These are phyloP conservation scores for Cecidostiba fungosa DNA, from an alignment of 2,888 invertebrate species.

Conservation along the genomic window DNA sequence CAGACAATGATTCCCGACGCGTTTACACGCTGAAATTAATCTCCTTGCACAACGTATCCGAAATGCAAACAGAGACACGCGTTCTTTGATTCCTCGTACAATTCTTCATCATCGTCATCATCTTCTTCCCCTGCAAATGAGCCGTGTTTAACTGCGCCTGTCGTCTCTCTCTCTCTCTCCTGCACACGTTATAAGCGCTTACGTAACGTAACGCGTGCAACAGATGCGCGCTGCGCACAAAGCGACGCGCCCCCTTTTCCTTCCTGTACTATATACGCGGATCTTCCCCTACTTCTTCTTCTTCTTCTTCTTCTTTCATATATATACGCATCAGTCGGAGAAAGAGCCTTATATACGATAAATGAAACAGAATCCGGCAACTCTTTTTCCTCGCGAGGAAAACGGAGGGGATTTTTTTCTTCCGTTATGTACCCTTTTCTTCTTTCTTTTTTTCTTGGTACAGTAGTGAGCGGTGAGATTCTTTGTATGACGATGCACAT, in stretches of 20 bases:
- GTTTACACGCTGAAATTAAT: not conserved
- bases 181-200: not conserved
- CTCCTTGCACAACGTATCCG: not conserved
- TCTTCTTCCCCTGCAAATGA: not conserved
- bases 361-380: not conserved
- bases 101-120: too few relatives aligned
- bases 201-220: conserved; percentile 10
- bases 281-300: not conserved
- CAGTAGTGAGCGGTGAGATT: not conserved
- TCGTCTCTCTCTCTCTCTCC: not conserved
- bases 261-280: not conserved
- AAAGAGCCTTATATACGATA: too few relatives aligned
- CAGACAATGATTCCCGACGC: not conserved
- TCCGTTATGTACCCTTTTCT: not conserved
- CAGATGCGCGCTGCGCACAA: conserved; percentile 8
- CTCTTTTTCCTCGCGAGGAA: conserved; percentile 3
- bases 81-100: too few relatives aligned
- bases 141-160: not conserved
- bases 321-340: not conserved
- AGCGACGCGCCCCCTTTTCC: conserved; percentile 19
- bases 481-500: not conserved
- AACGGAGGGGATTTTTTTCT: not conserved
- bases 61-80: too few relatives aligned
- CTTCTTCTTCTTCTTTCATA: not conserved
- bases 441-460: not conserved